These are phyloP conservation scores for Enteromius paludinosus DNA, from an alignment of 2,797 vertebrate species.

Conservation along the genomic window DNA sequence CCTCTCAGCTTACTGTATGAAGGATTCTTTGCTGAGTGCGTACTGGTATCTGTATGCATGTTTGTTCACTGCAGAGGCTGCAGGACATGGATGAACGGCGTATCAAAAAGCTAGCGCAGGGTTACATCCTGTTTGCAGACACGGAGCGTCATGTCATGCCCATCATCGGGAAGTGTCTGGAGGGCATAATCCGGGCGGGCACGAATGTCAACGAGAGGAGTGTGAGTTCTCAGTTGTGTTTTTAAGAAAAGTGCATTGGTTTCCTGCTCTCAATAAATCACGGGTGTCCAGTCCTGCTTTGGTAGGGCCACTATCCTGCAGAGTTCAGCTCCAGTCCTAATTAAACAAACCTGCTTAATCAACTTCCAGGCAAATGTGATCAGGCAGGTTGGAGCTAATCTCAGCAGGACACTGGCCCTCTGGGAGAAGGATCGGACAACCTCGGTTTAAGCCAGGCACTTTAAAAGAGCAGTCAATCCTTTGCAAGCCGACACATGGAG, in stretches of 20 bases:
- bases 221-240: slow-evolving; percentile 70
- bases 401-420: background rate
- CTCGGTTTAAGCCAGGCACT: background rate
- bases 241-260: background rate
- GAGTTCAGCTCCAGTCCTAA: background rate
- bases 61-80: slow-evolving; percentile 76
- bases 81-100: slow-evolving; percentile 89
- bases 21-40: slow-evolving; percentile 1
- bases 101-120: slow-evolving; percentile 79
- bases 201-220: slow-evolving; percentile 84
- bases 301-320: background rate
- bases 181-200: slow-evolving; percentile 87
- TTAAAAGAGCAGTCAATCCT: background rate
- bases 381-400: slow-evolving; percentile 8
- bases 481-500: background rate
- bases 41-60: slow-evolving; percentile 12
- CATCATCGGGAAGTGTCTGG: slow-evolving; percentile 91
- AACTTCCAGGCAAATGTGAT: background rate
- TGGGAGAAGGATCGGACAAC: background rate
- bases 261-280: background rate
- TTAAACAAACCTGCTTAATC: background rate
- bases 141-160: slow-evolving; percentile 88
- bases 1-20: background rate
- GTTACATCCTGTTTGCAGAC: slow-evolving; percentile 84
- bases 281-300: background rate